Percentiles rank a stretch among this genome's conserved stretches.
phyloP scores from a whole-genome alignment of 2,888 invertebrate species.

The Allacma fusca region DNA sequence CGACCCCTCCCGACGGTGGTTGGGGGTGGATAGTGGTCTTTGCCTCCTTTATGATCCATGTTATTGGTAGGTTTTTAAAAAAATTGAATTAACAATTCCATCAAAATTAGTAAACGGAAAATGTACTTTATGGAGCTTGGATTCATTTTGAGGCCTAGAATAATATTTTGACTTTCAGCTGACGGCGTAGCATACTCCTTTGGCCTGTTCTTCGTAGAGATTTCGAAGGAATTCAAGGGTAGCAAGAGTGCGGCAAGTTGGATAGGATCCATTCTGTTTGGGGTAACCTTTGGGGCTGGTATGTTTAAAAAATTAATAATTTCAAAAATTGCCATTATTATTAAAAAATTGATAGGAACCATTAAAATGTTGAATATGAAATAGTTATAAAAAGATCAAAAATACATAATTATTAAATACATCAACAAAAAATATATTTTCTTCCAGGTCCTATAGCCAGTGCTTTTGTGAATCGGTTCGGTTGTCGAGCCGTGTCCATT shows the following conservation, averaged over 20 bases:
- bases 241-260: constrained; percentile 87
- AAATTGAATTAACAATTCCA: background rate
- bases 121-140: too few species aligned
- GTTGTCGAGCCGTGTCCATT: constrained; percentile 90
- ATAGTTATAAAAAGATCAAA: too few species aligned
- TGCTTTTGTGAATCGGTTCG: constrained; percentile 92
- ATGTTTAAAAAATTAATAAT: constrained; percentile 62
- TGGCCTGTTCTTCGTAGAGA: constrained; percentile 89
- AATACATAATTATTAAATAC: too few species aligned
- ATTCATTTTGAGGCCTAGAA: too few species aligned
- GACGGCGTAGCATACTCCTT: constrained; percentile 99
- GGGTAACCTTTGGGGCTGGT: constrained; percentile 94
- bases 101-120: too few species aligned
- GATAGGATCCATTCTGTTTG: constrained; percentile 93
- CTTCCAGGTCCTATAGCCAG: constrained; percentile 90
- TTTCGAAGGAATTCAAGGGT: constrained; percentile 82
- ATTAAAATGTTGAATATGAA: too few species aligned
- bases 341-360: too few species aligned
- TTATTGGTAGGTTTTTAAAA: constrained; percentile 79
- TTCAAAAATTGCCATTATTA: too few species aligned
- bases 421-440: too few species aligned
- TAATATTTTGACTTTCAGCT: too few species aligned
- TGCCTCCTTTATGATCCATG: constrained; percentile 95
- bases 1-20: constrained; percentile 66
- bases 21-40: constrained; percentile 96